Conservation (phyloP, 2,113 vertebrate species). For the Redunca redunca region DNA sequence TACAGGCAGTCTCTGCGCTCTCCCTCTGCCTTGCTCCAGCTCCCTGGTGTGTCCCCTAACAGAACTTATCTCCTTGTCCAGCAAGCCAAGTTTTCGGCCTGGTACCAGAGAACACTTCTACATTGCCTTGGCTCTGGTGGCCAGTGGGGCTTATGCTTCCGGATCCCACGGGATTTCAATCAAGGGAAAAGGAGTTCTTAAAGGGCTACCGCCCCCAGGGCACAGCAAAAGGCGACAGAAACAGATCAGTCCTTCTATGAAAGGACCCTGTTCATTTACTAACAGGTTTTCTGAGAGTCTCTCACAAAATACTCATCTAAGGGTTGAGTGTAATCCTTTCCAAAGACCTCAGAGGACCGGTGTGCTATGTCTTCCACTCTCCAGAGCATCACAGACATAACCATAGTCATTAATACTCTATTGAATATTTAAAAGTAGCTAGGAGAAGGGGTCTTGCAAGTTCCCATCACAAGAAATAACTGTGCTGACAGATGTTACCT, state of each 20-base stretch:
- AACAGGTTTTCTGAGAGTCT: not conserved
- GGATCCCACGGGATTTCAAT: not conserved
- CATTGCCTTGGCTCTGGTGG: not conserved
- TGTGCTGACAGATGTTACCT: not conserved
- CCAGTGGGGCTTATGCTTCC: not conserved
- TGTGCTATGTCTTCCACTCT: not conserved
- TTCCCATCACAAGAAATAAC: not conserved
- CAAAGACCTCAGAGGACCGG: not conserved
- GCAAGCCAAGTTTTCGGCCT: not conserved
- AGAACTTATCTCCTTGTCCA: too few relatives aligned
- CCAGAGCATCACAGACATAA: not conserved
- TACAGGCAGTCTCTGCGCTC: fast-evolving
- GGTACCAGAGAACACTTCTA: too few relatives aligned
- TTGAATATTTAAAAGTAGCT: not conserved
- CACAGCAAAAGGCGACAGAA: not conserved
- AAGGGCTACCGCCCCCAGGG: not conserved
- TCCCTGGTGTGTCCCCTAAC: fast-evolving
- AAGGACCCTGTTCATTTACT: not conserved
- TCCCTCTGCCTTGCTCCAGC: not conserved
- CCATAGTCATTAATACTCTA: not conserved
- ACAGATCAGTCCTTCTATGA: not conserved
- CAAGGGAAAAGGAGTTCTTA: not conserved
- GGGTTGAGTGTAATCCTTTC: not conserved
- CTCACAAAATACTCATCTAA: not conserved
- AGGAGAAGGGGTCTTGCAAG: not conserved